Evolutionary conservation across 2,888 invertebrate species (phyloP).

Genomic region (Drosophila borealis): DNA sequence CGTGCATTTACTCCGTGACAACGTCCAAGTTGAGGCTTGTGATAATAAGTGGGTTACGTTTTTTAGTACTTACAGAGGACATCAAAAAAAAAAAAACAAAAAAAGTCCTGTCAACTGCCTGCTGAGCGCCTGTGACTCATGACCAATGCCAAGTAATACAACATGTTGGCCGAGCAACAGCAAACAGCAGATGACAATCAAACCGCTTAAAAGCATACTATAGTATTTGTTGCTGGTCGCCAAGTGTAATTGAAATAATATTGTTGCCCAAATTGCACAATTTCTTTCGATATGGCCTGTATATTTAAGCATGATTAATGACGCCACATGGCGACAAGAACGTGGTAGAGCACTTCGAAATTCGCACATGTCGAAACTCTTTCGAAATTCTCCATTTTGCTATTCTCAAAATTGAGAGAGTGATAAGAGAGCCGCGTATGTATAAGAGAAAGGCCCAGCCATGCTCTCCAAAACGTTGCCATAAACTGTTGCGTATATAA

Average conservation of each 20-base stretch:
- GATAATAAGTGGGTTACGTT: constrained; percentile 24
- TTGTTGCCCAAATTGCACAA: constrained; percentile 55
- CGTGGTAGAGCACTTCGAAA: constrained; percentile 25
- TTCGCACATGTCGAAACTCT: constrained; percentile 10
- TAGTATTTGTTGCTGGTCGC: constrained; percentile 18
- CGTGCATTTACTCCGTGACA: constrained; percentile 22
- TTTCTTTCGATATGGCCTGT: constrained; percentile 51
- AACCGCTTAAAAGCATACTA: constrained; percentile 9
- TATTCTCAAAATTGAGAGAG: constrained; percentile 12
- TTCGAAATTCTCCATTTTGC: constrained; percentile 29
- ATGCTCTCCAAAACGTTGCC: constrained; percentile 26
- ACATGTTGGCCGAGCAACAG: constrained; percentile 1
- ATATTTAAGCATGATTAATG: constrained; percentile 57
- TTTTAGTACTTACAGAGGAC: constrained; percentile 9
- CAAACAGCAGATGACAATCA: not conserved
- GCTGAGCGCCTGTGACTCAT: constrained; percentile 13
- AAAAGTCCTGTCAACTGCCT: constrained; percentile 5
- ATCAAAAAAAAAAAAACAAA: constrained; percentile 15
- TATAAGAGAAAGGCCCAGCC: constrained; percentile 17
- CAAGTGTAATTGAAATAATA: constrained; percentile 60
- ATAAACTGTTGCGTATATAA: constrained; percentile 48
- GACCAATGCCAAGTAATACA: not conserved
- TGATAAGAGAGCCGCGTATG: constrained; percentile 28
- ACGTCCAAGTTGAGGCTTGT: constrained; percentile 2
- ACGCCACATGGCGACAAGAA: constrained; percentile 32